Evolutionary conservation across 2,888 invertebrate species (phyloP).

Genomic region (Lycophotia porphyrea): DNA sequence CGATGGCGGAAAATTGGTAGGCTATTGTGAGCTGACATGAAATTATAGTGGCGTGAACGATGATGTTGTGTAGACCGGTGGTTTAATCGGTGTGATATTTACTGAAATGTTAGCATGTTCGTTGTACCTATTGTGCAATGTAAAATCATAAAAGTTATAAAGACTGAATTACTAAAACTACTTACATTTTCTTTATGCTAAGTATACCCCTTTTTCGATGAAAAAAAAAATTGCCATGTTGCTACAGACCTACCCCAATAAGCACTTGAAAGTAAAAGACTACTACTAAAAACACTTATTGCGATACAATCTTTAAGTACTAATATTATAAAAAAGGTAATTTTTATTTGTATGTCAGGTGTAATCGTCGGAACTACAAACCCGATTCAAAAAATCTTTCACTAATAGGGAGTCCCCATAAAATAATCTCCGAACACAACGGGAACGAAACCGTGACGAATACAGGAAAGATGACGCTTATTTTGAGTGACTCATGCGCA

Average conservation of each 20-base stretch:
- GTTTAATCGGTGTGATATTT: background rate
- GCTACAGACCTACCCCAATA: background rate
- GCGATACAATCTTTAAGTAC: too few relatives aligned
- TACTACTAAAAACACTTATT: background rate
- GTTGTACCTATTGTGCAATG: background rate
- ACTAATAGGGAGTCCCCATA: background rate
- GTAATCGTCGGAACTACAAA: background rate
- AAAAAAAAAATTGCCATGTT: background rate
- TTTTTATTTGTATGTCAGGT: background rate
- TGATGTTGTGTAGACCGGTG: background rate
- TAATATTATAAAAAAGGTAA: background rate
- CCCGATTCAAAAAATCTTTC: background rate
- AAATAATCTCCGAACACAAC: background rate
- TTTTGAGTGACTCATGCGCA: too few relatives aligned
- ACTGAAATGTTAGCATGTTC: background rate
- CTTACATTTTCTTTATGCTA: background rate
- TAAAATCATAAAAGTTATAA: background rate
- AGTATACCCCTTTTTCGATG: too few relatives aligned
- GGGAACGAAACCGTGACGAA: too few relatives aligned
- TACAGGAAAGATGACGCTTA: too few relatives aligned
- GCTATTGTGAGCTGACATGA: background rate
- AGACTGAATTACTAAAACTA: background rate
- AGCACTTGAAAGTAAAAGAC: background rate
- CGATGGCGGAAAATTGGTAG: conserved; percentile 26
- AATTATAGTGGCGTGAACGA: background rate